A percentile compares a stretch with the other conserved stretches of the same genome.
Evolutionary conservation across 2,797 vertebrate species (phyloP).

Genomic region (Labeo calbasu): DNA sequence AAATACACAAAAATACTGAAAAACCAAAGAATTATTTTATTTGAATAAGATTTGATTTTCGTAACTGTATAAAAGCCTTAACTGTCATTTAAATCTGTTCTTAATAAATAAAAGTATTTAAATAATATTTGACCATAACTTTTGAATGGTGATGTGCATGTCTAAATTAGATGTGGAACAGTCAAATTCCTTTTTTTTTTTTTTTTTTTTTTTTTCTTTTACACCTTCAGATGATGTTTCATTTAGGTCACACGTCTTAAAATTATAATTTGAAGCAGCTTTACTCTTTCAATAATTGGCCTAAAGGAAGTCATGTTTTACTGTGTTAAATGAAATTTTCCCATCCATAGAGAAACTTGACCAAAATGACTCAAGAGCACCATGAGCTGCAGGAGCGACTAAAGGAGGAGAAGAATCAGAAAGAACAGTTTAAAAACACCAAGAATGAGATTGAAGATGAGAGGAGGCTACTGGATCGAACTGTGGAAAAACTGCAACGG

Average conservation of each 20-base stretch:
- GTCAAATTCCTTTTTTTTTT: neutral
- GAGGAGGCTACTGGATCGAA: slow-evolving; percentile 84
- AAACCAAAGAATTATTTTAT: no score
- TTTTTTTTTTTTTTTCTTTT: neutral
- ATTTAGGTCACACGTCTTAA: neutral
- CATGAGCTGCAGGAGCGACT: slow-evolving; percentile 83
- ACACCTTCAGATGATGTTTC: neutral
- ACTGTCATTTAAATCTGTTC: neutral
- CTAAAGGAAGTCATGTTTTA: neutral
- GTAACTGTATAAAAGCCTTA: neutral
- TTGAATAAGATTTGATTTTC: neutral
- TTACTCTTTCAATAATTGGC: neutral
- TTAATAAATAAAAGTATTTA: neutral
- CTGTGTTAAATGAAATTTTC: slow-evolving; percentile 8
- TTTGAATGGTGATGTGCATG: neutral
- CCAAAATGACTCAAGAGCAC: slow-evolving; percentile 79
- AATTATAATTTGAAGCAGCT: neutral
- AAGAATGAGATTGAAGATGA: slow-evolving; percentile 91
- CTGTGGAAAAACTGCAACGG: slow-evolving; percentile 91
- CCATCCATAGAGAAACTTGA: slow-evolving; percentile 79
- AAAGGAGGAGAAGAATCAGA: slow-evolving; percentile 86
- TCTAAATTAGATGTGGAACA: no score
- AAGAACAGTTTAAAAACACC: slow-evolving; percentile 88
- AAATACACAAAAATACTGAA: no score
- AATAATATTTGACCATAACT: neutral